Evolutionary conservation across 2,113 vertebrate genomes (phyloP), one percentile per base, ranked within the genome.

Genomic region (Pygathrix nemaeus): DNA sequence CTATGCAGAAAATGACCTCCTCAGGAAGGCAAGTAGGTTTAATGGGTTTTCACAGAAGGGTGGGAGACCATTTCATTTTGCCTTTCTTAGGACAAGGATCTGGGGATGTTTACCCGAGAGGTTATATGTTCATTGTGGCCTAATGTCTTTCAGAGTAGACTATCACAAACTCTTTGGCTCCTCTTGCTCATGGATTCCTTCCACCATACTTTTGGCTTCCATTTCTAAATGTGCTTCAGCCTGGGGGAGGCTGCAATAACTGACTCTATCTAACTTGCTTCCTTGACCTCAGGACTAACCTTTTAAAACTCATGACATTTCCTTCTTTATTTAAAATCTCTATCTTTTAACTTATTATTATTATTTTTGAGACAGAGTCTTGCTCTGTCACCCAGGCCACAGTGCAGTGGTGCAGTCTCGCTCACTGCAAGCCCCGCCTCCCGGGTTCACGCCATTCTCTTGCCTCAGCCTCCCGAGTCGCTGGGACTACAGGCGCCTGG

Each of bases 161-260:
- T 55, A 40, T 57, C 5, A 3, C 17, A 38, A 27, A 13, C 32
- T 83, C n/a, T 79, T 45, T 76, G 64, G 21, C 14, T 93, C n/a
- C 59, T 88, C 14, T 35, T 52, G 4, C 32, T 93, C 9, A 0
- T 38, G 66, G 73, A n/a, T 93, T 72, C 59, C 30, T 68, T 76
- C 59, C 32, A 45, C 59, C 48, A 50, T n/a, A 52, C 3, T 8
- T 50, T 57, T 48, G 45, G 18, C n/a, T 81, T 96, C 85, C 27
- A 32, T 90, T 94, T 96, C 81, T 96, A 93, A 86, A 86, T 85
- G 40, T 90, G 23, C 50, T 76, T 66, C 50, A 75, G 59, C 40
- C 82, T 68, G 27, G 32, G 25, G 32, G 27, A 90, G 20, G 21
- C 12, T 25, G 18, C 4, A 45, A 32, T 73, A 32, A 52, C 40